Evolutionary conservation across 2,888 invertebrate genomes (phyloP), one percentile per base, ranked within the genome.

Genomic region (Emesis furor): DNA sequence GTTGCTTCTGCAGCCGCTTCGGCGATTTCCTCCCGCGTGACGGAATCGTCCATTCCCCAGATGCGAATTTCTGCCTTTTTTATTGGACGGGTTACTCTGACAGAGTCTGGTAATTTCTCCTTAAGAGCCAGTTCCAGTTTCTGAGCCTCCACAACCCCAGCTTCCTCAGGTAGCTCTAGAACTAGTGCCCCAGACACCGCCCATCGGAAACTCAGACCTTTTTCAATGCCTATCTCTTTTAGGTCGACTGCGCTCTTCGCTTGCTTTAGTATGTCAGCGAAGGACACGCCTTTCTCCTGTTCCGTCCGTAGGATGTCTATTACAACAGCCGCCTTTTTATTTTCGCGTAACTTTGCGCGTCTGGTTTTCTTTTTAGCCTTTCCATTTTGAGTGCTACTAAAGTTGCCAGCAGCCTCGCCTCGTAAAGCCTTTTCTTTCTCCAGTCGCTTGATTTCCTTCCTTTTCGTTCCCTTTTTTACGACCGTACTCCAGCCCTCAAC

Each of bases 41-140:
- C 73, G 1, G 73, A 55, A 12, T 74, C 73, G 3, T 62, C 37
- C n/a, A 68, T n/a, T 37, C 62, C 55, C 17, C 4, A 35, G 59
- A 74, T 24, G 4, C 62, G 62, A 5, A 74, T 12, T 5, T 74
- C 73, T 17, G n/a, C n/a, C 35, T 17, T 55, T 17, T 35, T 74
- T 14, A 62, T 37, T 6, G 62, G 73, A 7, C 73, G 14, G n/a
- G 55, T n/a, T 7, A 73, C 73, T 17, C 39, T 55, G 35, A 35
- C 73, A 8, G 69, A 10, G 14, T 35, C 73, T n/a, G 59, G 6
- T 6, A 55, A 35, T 10, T 35, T 32, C 8, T 37, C 59, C 2
- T 55, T 14, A 6, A 59, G 35, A 6, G 46, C 35, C 14, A 32
- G 14, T 2, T 30, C 37, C 7, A 73, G 35, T 3, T 17, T 12